Evolutionary conservation across 2,797 vertebrate species (phyloP).

Genomic region (Pangasius sanitwongsei): DNA sequence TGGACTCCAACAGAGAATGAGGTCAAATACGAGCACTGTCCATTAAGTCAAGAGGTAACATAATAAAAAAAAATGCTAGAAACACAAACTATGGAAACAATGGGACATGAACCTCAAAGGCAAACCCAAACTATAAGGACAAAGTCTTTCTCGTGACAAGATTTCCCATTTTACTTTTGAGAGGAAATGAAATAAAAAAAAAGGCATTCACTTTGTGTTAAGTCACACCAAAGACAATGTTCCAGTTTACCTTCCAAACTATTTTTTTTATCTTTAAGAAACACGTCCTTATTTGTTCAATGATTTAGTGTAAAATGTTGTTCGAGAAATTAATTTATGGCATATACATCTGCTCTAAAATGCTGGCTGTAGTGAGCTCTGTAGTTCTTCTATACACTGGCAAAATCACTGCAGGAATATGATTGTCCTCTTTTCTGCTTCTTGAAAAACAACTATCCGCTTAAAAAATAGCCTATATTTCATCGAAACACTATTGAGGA

Average conservation of each 20-base stretch:
- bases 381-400: constrained; percentile 30
- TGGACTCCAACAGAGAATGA: constrained; percentile 48
- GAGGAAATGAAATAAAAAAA: not conserved
- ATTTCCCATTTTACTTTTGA: not conserved
- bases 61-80: constrained; percentile 12
- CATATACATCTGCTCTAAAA: constrained; percentile 15
- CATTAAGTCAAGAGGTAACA: constrained; percentile 49
- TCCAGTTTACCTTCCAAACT: constrained; percentile 31
- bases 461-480: constrained; percentile 38
- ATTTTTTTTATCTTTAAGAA: constrained; percentile 34
- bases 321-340: constrained; percentile 31
- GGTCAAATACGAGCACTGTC: constrained; percentile 44
- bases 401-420: constrained; percentile 63
- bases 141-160: not conserved
- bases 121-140: constrained; percentile 40
- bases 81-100: constrained; percentile 39
- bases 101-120: constrained; percentile 33
- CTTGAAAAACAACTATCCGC: constrained; percentile 40
- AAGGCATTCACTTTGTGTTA: constrained; percentile 51
- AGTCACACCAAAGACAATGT: constrained; percentile 50
- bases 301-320: constrained; percentile 27
- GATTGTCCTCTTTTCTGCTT: constrained; percentile 74
- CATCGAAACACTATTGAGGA: constrained; percentile 51
- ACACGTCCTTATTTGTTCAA: constrained; percentile 33
- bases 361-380: constrained; percentile 36